Evolutionary conservation across 2,113 vertebrate genomes (phyloP).

Genomic region (Cynoglossus semilaevis): DNA sequence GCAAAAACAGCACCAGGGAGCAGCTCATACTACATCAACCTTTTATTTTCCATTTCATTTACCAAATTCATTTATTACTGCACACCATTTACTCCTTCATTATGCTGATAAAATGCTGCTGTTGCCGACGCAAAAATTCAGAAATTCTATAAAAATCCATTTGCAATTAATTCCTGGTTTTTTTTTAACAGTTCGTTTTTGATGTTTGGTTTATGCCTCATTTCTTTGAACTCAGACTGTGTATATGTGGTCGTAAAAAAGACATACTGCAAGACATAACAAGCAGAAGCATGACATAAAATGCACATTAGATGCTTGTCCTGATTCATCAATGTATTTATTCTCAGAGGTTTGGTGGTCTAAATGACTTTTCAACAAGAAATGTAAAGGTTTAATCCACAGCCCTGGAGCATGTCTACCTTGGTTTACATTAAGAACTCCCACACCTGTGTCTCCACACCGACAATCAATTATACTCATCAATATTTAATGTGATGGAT

Average conservation of each 20-base stretch:
- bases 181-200: conserved; percentile 16
- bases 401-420: conserved; percentile 13
- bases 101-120: conserved; percentile 71
- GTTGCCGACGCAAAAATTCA: conserved; percentile 63
- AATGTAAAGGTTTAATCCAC: background rate
- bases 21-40: conserved; percentile 40
- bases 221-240: conserved; percentile 48
- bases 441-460: background rate
- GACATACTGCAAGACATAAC: no score
- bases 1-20: conserved; percentile 22
- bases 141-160: conserved; percentile 51
- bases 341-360: background rate
- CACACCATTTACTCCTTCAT: conserved; percentile 74
- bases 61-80: conserved; percentile 69
- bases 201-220: conserved; percentile 52
- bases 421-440: conserved; percentile 5
- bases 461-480: background rate
- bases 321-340: background rate
- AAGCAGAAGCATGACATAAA: background rate
- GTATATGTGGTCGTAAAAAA: conserved; percentile 24
- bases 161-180: conserved; percentile 63
- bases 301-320: no score
- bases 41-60: conserved; percentile 68
- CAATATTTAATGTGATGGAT: conserved; percentile 7
- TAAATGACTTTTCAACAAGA: background rate